These are phyloP conservation scores for Leptocoma aspasia DNA, from an alignment of 2,113 vertebrate genomes.

Conservation along the genomic window DNA sequence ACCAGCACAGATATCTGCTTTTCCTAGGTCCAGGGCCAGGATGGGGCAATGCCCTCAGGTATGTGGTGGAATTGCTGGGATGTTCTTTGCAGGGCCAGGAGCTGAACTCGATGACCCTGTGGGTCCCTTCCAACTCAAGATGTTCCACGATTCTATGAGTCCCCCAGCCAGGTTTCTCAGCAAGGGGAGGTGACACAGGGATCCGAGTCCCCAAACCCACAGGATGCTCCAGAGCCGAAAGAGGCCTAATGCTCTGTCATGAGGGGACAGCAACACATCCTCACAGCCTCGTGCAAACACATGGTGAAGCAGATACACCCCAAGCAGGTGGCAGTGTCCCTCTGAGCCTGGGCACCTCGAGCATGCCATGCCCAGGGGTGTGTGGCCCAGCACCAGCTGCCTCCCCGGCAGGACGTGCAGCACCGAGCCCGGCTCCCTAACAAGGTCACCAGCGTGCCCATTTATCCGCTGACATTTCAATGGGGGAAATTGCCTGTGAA, in stretches of 20 bases:
- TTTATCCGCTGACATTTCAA: conserved; percentile 46
- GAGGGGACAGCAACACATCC: fast-evolving
- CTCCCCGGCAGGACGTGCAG: background rate
- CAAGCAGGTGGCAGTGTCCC: background rate
- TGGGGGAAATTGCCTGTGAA: conserved; percentile 63
- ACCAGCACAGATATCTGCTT: fast-evolving
- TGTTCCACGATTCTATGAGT: fast-evolving
- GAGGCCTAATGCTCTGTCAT: fast-evolving
- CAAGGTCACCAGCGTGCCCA: conserved; percentile 10
- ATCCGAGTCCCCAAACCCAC: background rate
- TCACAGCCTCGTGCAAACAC: background rate
- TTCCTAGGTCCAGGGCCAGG: background rate
- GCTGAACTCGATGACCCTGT: background rate
- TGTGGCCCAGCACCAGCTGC: background rate
- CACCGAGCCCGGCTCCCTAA: background rate
- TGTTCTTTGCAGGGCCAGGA: background rate
- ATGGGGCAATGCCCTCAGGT: background rate
- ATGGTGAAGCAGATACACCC: fast-evolving
- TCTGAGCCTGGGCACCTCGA: background rate
- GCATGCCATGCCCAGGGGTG: fast-evolving
- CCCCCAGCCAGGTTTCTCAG: background rate
- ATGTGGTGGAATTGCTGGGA: background rate
- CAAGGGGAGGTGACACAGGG: background rate
- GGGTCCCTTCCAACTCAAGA: background rate
- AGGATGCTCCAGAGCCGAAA: background rate